Evolutionary conservation across 2,888 invertebrate genomes (phyloP).

Genomic region (Tiliacea citrago): DNA sequence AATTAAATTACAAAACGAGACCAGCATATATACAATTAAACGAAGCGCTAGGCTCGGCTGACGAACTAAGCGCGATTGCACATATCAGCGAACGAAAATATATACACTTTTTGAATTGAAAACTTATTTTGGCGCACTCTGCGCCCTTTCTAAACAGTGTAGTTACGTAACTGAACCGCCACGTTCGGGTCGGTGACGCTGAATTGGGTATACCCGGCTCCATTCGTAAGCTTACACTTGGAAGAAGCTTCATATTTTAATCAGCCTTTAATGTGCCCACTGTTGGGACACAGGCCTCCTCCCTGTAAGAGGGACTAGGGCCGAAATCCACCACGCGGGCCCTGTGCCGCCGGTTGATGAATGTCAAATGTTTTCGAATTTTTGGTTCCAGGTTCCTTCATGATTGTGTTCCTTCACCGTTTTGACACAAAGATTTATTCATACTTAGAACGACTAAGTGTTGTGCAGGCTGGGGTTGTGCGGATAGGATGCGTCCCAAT

Average conservation of each 20-base stretch:
- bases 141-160: neutral
- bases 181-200: neutral
- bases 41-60: conserved; percentile 75
- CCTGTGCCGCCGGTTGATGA: neutral
- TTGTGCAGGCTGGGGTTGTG: neutral
- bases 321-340: neutral
- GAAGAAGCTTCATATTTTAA: neutral
- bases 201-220: neutral
- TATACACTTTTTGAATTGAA: neutral
- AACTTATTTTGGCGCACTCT: neutral
- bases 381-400: neutral
- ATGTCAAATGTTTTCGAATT: neutral
- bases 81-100: conserved; percentile 42
- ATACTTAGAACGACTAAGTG: neutral
- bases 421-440: neutral
- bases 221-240: neutral
- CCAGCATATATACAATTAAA: conserved; percentile 86
- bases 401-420: neutral
- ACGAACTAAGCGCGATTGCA: conserved; percentile 61
- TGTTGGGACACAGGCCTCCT: neutral
- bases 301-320: neutral
- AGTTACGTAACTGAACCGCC: neutral
- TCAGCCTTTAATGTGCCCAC: neutral
- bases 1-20: conserved; percentile 90
- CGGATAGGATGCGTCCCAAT: neutral